These are phyloP conservation scores for Oncorhynchus masou DNA, from an alignment of 2,113 vertebrate genomes.

Conservation along the genomic window DNA sequence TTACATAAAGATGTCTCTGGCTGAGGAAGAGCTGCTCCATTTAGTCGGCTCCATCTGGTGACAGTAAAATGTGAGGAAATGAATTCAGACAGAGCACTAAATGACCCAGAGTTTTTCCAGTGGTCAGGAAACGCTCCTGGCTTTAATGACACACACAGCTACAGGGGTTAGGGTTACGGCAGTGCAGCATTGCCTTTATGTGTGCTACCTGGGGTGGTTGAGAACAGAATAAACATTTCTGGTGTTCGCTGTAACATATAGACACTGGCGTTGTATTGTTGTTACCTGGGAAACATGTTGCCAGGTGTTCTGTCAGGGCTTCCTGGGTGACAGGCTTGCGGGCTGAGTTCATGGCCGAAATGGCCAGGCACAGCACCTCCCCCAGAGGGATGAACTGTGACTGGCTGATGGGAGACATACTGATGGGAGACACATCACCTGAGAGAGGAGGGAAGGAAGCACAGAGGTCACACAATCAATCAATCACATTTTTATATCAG, in stretches of 20 bases:
- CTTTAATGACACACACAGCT: too few species aligned
- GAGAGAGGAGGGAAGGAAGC: conserved; percentile 41
- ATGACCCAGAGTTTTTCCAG: too few species aligned
- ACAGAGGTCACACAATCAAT: conserved; percentile 10
- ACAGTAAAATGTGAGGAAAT: background rate
- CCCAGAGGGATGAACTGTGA: conserved; percentile 98
- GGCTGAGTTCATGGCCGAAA: conserved; percentile 97
- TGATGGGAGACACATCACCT: conserved; percentile 99
- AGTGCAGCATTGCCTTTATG: too few species aligned
- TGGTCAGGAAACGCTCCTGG: too few species aligned
- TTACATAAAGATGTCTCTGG: background rate
- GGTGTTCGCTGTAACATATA: too few species aligned
- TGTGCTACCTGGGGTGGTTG: too few species aligned
- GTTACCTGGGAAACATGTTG: conserved; percentile 97
- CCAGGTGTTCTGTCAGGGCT: conserved; percentile 94
- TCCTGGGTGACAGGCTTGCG: conserved; percentile 97
- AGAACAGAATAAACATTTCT: too few species aligned
- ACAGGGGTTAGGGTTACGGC: too few species aligned
- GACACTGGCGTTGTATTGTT: background rate
- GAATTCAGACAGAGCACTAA: too few species aligned
- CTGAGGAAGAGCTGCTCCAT: background rate
- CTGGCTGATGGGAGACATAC: conserved; percentile 99
- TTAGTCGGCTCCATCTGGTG: background rate
- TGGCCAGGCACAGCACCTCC: conserved; percentile 97
- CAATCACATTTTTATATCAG: too few species aligned